Conservation (phyloP, 1,140 invertebrate species). For the Pseudoatta argentina region DNA sequence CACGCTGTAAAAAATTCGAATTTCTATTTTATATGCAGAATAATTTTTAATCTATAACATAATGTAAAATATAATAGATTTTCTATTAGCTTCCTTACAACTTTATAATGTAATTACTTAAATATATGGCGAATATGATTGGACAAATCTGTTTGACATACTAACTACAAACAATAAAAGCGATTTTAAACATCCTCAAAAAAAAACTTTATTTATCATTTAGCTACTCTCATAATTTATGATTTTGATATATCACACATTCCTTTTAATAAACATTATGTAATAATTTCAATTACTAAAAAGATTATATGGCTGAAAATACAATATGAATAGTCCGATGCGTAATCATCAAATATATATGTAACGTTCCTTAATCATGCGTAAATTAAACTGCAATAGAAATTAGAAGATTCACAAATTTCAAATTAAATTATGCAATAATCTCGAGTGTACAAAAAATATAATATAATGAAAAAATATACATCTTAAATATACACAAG, state of each 20-base stretch:
- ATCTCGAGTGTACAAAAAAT: constrained; percentile 42
- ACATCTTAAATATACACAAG: constrained; percentile 44
- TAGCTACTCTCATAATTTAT: not conserved
- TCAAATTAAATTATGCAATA: constrained; percentile 51
- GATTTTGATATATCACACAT: not conserved
- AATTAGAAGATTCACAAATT: not conserved
- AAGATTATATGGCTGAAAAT: not conserved
- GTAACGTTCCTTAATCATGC: not conserved
- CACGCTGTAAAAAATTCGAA: not conserved
- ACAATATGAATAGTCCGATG: not conserved
- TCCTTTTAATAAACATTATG: constrained; percentile 24
- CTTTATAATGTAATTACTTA: constrained; percentile 23
- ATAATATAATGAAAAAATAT: constrained; percentile 43
- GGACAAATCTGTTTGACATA: constrained; percentile 34
- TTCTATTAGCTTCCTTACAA: constrained; percentile 43
- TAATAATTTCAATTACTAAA: constrained; percentile 14
- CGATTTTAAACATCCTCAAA: not conserved
- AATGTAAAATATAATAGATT: not conserved
- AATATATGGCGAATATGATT: constrained; percentile 33
- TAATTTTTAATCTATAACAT: constrained; percentile 14
- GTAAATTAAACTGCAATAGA: constrained; percentile 32
- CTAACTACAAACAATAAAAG: not conserved
- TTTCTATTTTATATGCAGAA: constrained; percentile 30
- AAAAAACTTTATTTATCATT: constrained; percentile 22
- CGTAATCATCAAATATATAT: not conserved